Conservation (phyloP, 2,797 vertebrate species). For the Galaxias olidus region DNA sequence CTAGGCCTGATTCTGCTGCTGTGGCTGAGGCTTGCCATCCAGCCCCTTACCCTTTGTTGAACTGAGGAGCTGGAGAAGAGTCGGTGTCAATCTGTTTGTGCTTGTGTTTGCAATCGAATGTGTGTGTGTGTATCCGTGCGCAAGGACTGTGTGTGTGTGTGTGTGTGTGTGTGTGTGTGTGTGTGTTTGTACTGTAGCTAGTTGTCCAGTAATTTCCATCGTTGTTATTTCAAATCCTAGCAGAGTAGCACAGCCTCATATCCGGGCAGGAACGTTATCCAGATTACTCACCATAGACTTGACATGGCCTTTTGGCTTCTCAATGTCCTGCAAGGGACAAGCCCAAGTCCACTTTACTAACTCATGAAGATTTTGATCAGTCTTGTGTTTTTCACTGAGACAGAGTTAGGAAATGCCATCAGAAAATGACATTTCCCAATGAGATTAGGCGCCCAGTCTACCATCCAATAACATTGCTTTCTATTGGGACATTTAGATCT, state of each 20-base stretch:
- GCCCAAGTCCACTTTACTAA: slow-evolving; percentile 89
- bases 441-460: slow-evolving; percentile 92
- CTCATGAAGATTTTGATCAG: slow-evolving; percentile 97
- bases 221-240: slow-evolving; percentile 20
- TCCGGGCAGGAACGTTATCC: slow-evolving; percentile 40
- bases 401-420: slow-evolving; percentile 95
- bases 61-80: no score
- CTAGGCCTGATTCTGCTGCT: no score
- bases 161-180: background rate
- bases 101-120: background rate
- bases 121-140: background rate
- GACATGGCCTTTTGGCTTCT: slow-evolving; percentile 67
- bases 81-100: background rate
- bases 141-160: background rate
- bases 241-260: slow-evolving; percentile 16
- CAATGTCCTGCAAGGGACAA: slow-evolving; percentile 75
- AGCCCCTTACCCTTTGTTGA: no score
- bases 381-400: slow-evolving; percentile 89
- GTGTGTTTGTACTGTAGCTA: background rate
- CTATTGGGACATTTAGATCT: slow-evolving; percentile 97
- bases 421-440: slow-evolving; percentile 99
- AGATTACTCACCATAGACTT: slow-evolving; percentile 51
- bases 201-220: background rate
- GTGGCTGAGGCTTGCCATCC: no score
- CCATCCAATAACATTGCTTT: slow-evolving; percentile 98